Percentiles rank a stretch among this genome's conserved stretches.
These are phyloP conservation scores for Acheta domesticus DNA, from an alignment of 2,888 invertebrate genomes.

Conservation along the genomic window DNA sequence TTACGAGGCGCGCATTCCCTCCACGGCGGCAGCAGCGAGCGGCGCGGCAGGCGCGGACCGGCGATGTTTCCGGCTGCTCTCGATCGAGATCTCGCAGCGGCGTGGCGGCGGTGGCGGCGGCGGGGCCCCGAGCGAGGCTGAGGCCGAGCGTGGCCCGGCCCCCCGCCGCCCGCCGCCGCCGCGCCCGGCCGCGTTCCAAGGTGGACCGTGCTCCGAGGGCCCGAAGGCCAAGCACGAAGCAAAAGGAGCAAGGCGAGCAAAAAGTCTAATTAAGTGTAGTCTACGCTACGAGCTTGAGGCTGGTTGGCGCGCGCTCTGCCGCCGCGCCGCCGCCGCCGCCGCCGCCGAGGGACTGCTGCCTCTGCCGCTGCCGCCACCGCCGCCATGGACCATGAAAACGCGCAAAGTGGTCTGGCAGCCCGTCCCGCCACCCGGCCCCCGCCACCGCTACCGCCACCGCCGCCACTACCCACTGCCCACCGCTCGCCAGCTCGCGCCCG, in stretches of 20 bases:
- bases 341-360: not conserved
- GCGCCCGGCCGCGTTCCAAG: not conserved
- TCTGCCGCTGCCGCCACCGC: not conserved
- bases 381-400: not conserved
- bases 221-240: not conserved
- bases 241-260: not conserved
- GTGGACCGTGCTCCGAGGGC: not conserved
- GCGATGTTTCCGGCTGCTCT: not conserved
- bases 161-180: no score
- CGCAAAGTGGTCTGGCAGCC: conserved; percentile 10
- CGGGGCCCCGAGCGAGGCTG: not conserved
- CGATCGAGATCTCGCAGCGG: not conserved
- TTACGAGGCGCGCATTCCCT: not conserved
- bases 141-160: not conserved
- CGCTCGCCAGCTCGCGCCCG: not conserved
- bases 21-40: not conserved
- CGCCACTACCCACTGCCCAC: not conserved
- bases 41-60: not conserved
- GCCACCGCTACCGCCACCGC: not conserved
- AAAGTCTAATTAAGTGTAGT: conserved; percentile 18
- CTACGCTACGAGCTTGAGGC: conserved; percentile 4
- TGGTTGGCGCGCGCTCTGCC: not conserved
- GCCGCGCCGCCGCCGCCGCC: not conserved
- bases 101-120: not conserved
- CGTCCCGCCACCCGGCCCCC: not conserved